A percentile compares a stretch with the other conserved stretches of the same genome.
phyloP scores from a whole-genome alignment of 2,797 vertebrate species.

The Karalla daura region DNA sequence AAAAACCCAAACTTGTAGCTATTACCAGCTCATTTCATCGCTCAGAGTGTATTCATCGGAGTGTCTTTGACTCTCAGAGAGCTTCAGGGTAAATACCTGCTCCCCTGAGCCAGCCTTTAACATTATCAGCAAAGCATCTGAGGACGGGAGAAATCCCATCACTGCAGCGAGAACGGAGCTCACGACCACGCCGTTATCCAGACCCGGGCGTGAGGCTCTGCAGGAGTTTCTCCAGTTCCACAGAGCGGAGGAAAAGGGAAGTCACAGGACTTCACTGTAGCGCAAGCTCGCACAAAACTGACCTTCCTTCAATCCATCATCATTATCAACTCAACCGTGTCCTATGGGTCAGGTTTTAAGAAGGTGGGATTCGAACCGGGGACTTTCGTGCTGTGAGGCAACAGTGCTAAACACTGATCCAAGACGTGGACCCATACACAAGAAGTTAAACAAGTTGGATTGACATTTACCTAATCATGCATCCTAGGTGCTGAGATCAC shows the following conservation, averaged over 20 bases:
- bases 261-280: conserved; percentile 18
- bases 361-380: too few relatives aligned
- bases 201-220: not conserved
- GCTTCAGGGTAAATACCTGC: too few relatives aligned
- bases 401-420: too few relatives aligned
- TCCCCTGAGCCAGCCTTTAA: too few relatives aligned
- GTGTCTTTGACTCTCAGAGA: not conserved
- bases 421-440: too few relatives aligned
- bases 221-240: conserved; percentile 2
- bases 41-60: not conserved
- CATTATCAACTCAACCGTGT: too few relatives aligned
- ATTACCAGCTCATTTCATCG: not conserved
- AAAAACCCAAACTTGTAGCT: not conserved
- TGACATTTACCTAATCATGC: too few relatives aligned
- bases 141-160: conserved; percentile 6
- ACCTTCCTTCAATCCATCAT: too few relatives aligned
- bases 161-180: conserved; percentile 14
- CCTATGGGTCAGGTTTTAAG: too few relatives aligned
- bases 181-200: conserved; percentile 4
- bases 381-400: too few relatives aligned
- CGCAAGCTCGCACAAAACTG: conserved; percentile 11
- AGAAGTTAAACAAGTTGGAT: too few relatives aligned
- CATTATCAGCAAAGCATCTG: conserved; percentile 9
- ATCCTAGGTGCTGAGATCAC: too few relatives aligned
- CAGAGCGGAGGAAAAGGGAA: conserved; percentile 1